Evolutionary conservation across 2,113 vertebrate genomes (phyloP), one percentile per base, ranked within the genome.

Genomic region (Micromys minutus): DNA sequence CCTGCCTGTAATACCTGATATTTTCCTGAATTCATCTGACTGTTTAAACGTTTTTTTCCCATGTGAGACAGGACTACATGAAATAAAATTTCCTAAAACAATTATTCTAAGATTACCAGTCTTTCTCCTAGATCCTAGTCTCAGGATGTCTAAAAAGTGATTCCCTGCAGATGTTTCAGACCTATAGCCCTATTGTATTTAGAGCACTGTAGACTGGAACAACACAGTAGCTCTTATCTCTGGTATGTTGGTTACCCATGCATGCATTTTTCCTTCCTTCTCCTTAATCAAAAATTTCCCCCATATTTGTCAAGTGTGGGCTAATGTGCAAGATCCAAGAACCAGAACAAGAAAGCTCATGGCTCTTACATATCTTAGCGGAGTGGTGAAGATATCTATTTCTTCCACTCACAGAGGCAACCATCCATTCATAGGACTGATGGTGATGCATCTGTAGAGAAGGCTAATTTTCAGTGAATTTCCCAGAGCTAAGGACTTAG

Each of bases 331-430:
- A 59, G 76, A 42, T 67, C 36, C 31, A 74, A 81, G 79, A 47
- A 59, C 4, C 3, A 34, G 47, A 74, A 21, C 2, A 57, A 52
- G 24, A 47, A 22, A 55, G 12, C 21, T 15, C 36, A 26, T 31
- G 24, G 36, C 15, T 57, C 67, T 39, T 4, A 19, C 36, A 16
- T 55, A 22, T 55, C 65, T 71, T 22, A 86, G 31, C n/a, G 19
- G 45, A 39, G 12, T 3, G 16, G 50, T 1, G 65, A 39, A 89
- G n/a, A 67, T 47, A 5, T 2, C 1, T 11, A 3, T 1, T 0
- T 1, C 34, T 96, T 71, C 24, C 5, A 10, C 85, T 85, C 88
- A 34, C 31, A 65, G 3, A 24, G 29, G 3, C 10, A n/a, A n/a
- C 11, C 12, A 21, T 29, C 61, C 72, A 80, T 59, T 52, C 21